phyloP scores from a whole-genome alignment of 2,888 invertebrate genomes.

The Antheraea assamensis region DNA sequence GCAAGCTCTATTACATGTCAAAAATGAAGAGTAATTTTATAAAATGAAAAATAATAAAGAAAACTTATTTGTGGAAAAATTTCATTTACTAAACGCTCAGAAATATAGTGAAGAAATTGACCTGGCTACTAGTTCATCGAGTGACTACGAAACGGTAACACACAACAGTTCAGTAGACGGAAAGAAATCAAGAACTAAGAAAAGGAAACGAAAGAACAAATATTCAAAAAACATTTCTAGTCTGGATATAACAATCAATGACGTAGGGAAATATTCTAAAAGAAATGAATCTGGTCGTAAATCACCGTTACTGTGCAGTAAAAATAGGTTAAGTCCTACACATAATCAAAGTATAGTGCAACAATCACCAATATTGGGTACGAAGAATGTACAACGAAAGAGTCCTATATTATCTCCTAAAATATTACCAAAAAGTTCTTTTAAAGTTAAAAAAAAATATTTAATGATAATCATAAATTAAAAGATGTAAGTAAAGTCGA shows the following conservation, averaged over 20 bases:
- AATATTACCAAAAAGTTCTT: constrained; percentile 39
- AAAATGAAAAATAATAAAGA: constrained; percentile 56
- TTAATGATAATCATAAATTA: constrained; percentile 26
- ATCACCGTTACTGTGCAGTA: constrained; percentile 45
- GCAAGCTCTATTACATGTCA: no score
- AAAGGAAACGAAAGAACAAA: constrained; percentile 64
- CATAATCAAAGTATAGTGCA: constrained; percentile 27
- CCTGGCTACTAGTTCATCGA: constrained; percentile 69
- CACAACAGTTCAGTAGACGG: constrained; percentile 26
- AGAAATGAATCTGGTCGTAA: constrained; percentile 27
- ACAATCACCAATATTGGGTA: constrained; percentile 19
- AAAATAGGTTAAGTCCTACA: constrained; percentile 20
- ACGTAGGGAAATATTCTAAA: constrained; percentile 37
- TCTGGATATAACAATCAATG: constrained; percentile 55
- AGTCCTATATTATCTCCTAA: constrained; percentile 61
- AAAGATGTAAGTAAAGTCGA: background rate
- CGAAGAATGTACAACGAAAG: constrained; percentile 27
- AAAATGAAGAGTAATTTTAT: background rate
- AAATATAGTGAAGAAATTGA: constrained; percentile 60
- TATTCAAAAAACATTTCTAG: constrained; percentile 52
- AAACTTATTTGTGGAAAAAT: constrained; percentile 59
- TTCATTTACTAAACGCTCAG: constrained; percentile 62
- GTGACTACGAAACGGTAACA: constrained; percentile 59
- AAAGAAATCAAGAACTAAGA: constrained; percentile 32
- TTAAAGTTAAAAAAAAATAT: constrained; percentile 56